phyloP scores from a whole-genome alignment of 2,113 vertebrate genomes.

The Actenoides hombroni region DNA sequence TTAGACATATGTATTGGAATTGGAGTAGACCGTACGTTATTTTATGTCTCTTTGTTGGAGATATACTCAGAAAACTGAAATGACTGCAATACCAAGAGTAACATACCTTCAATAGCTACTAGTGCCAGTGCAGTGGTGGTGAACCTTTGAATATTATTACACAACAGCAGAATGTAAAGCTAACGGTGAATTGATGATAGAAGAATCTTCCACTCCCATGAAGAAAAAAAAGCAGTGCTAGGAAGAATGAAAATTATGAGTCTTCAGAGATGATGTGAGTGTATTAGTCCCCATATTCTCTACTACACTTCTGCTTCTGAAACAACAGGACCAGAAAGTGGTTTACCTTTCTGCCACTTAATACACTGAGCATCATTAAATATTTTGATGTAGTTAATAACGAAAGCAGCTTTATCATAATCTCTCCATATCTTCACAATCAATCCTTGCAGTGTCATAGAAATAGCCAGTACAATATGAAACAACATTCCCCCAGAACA shows the following conservation, averaged over 20 bases:
- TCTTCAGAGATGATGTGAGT: background rate
- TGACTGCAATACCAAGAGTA: background rate
- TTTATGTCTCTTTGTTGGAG: background rate
- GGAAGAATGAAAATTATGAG: background rate
- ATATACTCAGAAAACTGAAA: background rate
- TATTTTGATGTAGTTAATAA: background rate
- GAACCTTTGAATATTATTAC: conserved; percentile 14
- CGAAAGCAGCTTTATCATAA: background rate
- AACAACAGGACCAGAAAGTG: background rate
- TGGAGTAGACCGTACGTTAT: background rate
- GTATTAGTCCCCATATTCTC: background rate
- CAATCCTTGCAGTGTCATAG: background rate
- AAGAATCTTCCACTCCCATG: background rate
- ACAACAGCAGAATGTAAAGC: background rate
- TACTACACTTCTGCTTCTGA: background rate
- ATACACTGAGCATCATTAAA: background rate
- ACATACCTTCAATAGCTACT: background rate
- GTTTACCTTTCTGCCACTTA: background rate
- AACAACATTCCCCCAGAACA: background rate
- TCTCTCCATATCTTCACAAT: background rate
- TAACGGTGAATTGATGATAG: background rate
- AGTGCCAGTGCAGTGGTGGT: background rate
- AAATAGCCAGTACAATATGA: background rate
- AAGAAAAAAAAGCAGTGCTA: background rate
- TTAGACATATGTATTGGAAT: background rate